Conservation (phyloP, 2,888 invertebrate species). For the Heteromyza rotundicornis region DNA sequence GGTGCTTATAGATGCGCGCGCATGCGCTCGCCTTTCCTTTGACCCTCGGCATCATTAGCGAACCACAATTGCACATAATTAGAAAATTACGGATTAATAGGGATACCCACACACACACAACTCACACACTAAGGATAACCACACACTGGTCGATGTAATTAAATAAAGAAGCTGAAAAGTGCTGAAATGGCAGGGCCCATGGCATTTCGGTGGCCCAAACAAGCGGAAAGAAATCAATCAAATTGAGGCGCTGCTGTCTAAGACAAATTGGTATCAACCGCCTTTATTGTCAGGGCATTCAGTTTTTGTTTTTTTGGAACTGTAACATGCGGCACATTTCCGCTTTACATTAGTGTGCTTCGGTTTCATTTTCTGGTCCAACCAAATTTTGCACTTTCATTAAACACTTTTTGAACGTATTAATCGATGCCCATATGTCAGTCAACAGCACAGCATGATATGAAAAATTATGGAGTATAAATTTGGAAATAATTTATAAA, state of each 20-base stretch:
- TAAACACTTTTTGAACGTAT: no score
- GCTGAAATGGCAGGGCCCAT: not conserved
- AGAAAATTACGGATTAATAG: slow-evolving; percentile 29
- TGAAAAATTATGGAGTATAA: no score
- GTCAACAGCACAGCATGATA: no score
- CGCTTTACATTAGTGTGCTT: slow-evolving; percentile 18
- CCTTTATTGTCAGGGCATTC: not conserved
- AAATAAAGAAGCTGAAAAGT: not conserved
- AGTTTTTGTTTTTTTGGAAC: not conserved
- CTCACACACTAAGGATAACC: not conserved
- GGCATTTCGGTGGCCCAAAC: not conserved
- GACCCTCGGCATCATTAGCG: slow-evolving; percentile 23
- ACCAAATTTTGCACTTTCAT: slow-evolving; percentile 32
- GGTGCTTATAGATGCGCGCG: not conserved
- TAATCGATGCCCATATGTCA: no score
- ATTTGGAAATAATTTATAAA: no score
- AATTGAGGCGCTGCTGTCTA: slow-evolving; percentile 47
- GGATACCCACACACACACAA: not conserved
- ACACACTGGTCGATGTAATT: not conserved
- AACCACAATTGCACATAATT: slow-evolving; percentile 31
- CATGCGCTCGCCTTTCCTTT: slow-evolving; percentile 12
- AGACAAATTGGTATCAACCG: slow-evolving; percentile 41
- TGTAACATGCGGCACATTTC: slow-evolving; percentile 20
- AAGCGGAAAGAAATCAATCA: slow-evolving; percentile 41
- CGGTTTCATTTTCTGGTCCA: slow-evolving; percentile 11